Conservation (phyloP, 2,113 vertebrate species). For the Poecile atricapillus region DNA sequence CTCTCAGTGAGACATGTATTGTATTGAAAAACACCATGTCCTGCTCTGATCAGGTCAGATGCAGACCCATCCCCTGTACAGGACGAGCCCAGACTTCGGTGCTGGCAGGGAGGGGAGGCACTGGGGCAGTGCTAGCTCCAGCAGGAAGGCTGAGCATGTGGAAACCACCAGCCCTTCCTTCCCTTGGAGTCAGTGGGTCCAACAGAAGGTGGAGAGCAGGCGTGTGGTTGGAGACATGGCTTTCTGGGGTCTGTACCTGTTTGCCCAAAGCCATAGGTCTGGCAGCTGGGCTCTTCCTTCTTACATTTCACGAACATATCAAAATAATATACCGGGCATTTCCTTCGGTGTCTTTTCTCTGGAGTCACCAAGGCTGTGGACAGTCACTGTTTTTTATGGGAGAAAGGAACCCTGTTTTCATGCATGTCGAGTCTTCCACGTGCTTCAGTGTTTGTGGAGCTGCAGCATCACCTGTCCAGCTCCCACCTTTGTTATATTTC, state of each 20-base stretch:
- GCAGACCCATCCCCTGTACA: neutral
- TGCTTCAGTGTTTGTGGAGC: neutral
- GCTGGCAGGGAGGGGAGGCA: neutral
- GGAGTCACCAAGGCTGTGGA: neutral
- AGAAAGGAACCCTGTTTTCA: neutral
- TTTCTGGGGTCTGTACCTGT: neutral
- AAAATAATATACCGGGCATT: neutral
- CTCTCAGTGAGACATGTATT: neutral
- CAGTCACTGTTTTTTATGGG: neutral
- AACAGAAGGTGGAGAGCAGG: neutral
- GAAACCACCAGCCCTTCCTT: neutral
- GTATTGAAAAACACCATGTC: neutral
- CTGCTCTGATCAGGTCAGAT: accelerated
- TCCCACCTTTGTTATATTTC: neutral
- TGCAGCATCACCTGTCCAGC: neutral
- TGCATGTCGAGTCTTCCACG: accelerated
- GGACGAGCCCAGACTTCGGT: neutral
- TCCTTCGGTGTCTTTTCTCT: neutral
- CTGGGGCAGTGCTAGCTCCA: neutral
- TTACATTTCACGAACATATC: neutral
- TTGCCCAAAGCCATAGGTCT: neutral
- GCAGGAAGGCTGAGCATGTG: accelerated
- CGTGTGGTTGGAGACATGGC: accelerated
- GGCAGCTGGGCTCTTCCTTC: neutral
- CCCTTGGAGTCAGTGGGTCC: neutral